Base-by-base conservation (phyloP, 2,888 invertebrate species). In the Salticus scenicus region DNA sequence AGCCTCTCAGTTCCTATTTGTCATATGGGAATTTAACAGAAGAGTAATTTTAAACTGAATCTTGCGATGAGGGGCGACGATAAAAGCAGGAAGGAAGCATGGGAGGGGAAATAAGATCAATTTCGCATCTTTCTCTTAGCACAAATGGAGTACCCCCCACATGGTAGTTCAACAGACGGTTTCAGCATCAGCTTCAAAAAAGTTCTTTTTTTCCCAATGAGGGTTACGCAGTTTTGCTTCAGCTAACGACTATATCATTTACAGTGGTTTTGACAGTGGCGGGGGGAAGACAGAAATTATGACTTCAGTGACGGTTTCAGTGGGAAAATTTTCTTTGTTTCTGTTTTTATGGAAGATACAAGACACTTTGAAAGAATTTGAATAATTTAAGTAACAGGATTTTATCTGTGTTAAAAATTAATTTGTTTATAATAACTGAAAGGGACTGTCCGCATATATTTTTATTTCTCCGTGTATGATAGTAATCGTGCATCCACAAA, bases 161-260 rank as follows among this genome's bases (percentile, higher is more conserved):
- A 28, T 66, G 41, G 64, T 42, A 30, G n/a, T 30, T 30, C 69
- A 69, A 80, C 74, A 80, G 73, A 47, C 33, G 73, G 67, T 66
- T 47, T 73, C 73, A 73, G 69, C 41, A 80, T 51, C 73, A 63
- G 10, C 27, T 73, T 80, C 73, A 80, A 80, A 80, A 74, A n/a
- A n/a, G 51, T 31, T 74, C 51, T 57, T 80, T 74, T 73, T 69
- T 33, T n/a, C n/a, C n/a, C 41, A 27, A 72, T 17, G 27, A 37
- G 69, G 66, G 79, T 42, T 72, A 33, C 47, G 27, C 31, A 20
- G 30, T 42, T n/a, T 66, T 73, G 72, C 24, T 33, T 24, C 66
- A 17, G 69, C 73, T 80, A 80, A 80, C 80, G 74, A 74, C 57
- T 20, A 31, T 71, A 51, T 67, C 73, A 51, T 51, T 79, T 64